These are phyloP conservation scores for Agriotes lineatus DNA, from an alignment of 2,888 invertebrate species.

Conservation along the genomic window DNA sequence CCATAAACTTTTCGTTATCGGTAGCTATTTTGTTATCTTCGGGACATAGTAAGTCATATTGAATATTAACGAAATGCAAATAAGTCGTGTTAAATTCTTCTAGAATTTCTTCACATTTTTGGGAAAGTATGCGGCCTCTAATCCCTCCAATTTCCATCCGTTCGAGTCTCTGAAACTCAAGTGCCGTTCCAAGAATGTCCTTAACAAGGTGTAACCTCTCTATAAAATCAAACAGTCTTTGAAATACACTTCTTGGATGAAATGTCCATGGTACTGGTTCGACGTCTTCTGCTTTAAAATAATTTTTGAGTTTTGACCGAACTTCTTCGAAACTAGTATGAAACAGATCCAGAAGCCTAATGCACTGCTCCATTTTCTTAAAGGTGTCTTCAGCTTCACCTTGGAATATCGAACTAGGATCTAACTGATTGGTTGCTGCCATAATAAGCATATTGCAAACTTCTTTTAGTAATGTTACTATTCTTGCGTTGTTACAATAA, in stretches of 20 bases:
- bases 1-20: conserved; percentile 75
- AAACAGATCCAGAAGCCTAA: conserved; percentile 58
- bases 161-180: conserved; percentile 89
- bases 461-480: conserved; percentile 81
- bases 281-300: conserved; percentile 65
- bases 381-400: conserved; percentile 73
- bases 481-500: conserved; percentile 67
- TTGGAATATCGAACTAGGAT: conserved; percentile 86
- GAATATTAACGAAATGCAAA: conserved; percentile 68
- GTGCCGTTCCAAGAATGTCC: conserved; percentile 79
- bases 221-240: conserved; percentile 74
- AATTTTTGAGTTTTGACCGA: conserved; percentile 63
- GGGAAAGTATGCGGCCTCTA: conserved; percentile 60
- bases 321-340: conserved; percentile 67
- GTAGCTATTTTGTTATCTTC: conserved; percentile 74
- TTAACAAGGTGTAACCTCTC: conserved; percentile 75
- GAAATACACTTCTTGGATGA: conserved; percentile 78
- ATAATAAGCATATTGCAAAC: conserved; percentile 86
- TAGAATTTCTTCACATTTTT: conserved; percentile 59
- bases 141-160: conserved; percentile 71
- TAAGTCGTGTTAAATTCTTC: conserved; percentile 63
- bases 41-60: conserved; percentile 82
- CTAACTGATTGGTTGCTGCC: conserved; percentile 78
- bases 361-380: conserved; percentile 55
- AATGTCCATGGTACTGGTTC: conserved; percentile 82